phyloP scores from a whole-genome alignment of 1,140 invertebrate species.

The Cotesia vestalis region DNA sequence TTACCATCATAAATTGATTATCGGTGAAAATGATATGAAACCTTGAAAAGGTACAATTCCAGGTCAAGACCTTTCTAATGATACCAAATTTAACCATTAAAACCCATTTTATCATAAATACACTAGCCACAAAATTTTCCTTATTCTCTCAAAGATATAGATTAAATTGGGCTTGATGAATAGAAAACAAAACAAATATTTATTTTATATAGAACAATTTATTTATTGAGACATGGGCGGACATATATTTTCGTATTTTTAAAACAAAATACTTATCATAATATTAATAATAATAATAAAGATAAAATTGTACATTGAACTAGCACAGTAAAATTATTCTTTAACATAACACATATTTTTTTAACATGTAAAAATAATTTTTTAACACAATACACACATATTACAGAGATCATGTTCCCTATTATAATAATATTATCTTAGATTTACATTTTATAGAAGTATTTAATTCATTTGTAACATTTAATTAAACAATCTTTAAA shows the following conservation, averaged over 20 bases:
- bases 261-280: conserved; percentile 26
- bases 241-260: conserved; percentile 27
- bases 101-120: too few species aligned
- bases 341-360: conserved; percentile 17
- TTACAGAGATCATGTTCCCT: conserved; percentile 19
- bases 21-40: too few species aligned
- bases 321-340: conserved; percentile 13
- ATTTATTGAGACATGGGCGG: conserved; percentile 15
- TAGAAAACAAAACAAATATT: not conserved
- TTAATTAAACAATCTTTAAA: not conserved
- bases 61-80: too few species aligned
- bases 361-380: conserved; percentile 18
- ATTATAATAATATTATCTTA: not conserved
- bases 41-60: too few species aligned
- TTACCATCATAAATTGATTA: too few species aligned
- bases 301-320: conserved; percentile 26
- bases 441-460: conserved; percentile 10
- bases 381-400: not conserved
- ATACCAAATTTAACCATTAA: too few species aligned
- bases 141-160: too few species aligned
- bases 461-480: conserved; percentile 4
- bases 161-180: too few species aligned
- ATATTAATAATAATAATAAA: not conserved
- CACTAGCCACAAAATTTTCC: too few species aligned
- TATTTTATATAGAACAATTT: conserved; percentile 24